These are phyloP conservation scores for Turritopsis rubra DNA, from an alignment of 30 jellyfish, hydroid and myxozoan species.

Conservation along the genomic window DNA sequence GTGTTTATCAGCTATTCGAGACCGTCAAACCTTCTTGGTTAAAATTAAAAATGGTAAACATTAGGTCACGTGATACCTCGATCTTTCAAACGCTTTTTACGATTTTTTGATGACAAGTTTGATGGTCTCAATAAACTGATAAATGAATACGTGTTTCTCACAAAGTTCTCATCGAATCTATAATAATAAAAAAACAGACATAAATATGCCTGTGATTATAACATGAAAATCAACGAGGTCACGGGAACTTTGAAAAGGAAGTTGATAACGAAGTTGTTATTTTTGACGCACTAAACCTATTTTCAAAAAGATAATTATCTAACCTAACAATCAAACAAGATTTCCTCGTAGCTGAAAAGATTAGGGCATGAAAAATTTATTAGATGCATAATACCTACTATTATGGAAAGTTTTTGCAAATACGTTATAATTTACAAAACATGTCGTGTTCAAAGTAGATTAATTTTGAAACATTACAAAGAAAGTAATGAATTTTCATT, in stretches of 20 bases:
- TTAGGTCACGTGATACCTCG: no score
- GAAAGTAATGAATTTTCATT: not conserved
- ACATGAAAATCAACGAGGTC: not conserved
- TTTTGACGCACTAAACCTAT: not conserved
- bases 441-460: not conserved
- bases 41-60: no score
- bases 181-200: no score
- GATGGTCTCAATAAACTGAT: no score
- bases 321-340: not conserved
- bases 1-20: no score
- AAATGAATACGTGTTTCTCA: no score
- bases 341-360: not conserved
- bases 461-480: not conserved
- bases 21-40: no score
- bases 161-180: no score
- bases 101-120: no score
- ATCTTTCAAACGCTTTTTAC: no score
- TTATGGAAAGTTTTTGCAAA: not conserved
- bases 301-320: not conserved
- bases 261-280: not conserved
- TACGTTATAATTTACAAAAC: not conserved
- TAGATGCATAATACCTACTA: not conserved
- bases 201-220: no score
- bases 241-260: not conserved
- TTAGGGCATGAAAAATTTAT: not conserved